These are phyloP conservation scores for Formica exsecta DNA, from an alignment of 1,140 invertebrate genomes.

Conservation along the genomic window DNA sequence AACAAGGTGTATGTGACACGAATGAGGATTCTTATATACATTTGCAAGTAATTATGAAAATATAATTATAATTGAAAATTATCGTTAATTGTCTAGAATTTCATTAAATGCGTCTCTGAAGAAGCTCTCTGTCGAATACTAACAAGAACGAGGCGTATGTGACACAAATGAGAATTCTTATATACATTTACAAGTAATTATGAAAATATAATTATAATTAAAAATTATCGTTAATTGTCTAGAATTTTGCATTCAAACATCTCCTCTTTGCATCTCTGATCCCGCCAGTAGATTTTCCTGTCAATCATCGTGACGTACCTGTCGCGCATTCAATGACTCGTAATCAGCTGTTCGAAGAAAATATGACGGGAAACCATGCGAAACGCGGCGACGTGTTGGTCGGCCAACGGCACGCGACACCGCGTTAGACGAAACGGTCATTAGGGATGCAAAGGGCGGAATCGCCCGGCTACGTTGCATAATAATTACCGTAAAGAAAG, in stretches of 20 bases:
- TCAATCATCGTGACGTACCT: slow-evolving; percentile 49
- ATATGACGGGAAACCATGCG: slow-evolving; percentile 62
- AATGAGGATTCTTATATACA: neutral
- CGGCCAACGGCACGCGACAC: slow-evolving; percentile 83
- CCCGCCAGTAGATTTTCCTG: neutral
- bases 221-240: neutral
- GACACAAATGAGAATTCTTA: neutral
- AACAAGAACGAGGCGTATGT: neutral
- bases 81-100: neutral
- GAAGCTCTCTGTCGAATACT: neutral
- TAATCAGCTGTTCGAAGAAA: slow-evolving; percentile 67
- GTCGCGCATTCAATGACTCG: slow-evolving; percentile 67
- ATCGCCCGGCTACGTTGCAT: slow-evolving; percentile 80
- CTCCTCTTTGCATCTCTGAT: neutral
- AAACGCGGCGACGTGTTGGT: slow-evolving; percentile 64
- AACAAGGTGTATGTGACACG: neutral
- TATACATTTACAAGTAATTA: neutral
- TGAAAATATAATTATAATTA: neutral
- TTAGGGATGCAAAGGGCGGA: slow-evolving; percentile 83
- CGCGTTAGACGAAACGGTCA: slow-evolving; percentile 75
- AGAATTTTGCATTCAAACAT: neutral
- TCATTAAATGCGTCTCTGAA: neutral
- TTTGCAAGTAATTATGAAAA: neutral
- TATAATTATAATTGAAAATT: neutral
- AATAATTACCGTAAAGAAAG: slow-evolving; percentile 81